Evolutionary conservation across 2,888 invertebrate genomes (phyloP), one percentile per base, ranked within the genome.

Genomic region (Epirrhoe tristata): DNA sequence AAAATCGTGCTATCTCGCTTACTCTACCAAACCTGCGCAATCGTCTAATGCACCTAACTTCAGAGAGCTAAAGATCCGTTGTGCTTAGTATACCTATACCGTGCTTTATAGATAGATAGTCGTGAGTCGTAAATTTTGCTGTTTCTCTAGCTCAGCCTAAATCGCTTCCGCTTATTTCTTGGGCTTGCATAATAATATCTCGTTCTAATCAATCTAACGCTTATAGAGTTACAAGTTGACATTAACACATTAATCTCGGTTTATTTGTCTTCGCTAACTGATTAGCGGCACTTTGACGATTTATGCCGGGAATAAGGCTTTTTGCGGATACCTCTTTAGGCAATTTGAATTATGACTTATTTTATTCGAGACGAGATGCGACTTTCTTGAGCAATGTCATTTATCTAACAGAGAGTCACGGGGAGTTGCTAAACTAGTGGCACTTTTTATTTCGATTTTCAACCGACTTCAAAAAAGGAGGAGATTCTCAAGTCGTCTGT

Each of bases 161-260:
- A 36, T 34, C 57, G 68, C 64, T 54, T 32, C 14, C 16, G n/a
- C 73, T 71, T 66, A 43, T 69, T 12, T 32, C 67, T 78, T 79
- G 56, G 39, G 65, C 79, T 79, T 76, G 60, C 63, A 59, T 48
- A n/a, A n/a, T n/a, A n/a, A n/a, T n/a, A 61, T 63, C 70, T 71
- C 73, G 78, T 78, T 77, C 81, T 74, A 82, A 85, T 86, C 86
- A 84, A 86, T 86, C 85, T 81, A 81, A 74, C 82, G 77, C 79
- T 78, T 85, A 87, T 86, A 85, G 83, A 85, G 79, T 77, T 81
- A 81, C 81, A 77, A 81, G 80, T 77, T 81, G 85, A 80, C 84
- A 81, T 81, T 80, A 83, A 80, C 82, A 81, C 84, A 85, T 83
- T 81, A 76, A 82, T 85, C 79, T 79, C 74, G 67, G 78, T 79